Conservation (phyloP, 2,888 invertebrate species). For the Pseudococcus longispinus region DNA sequence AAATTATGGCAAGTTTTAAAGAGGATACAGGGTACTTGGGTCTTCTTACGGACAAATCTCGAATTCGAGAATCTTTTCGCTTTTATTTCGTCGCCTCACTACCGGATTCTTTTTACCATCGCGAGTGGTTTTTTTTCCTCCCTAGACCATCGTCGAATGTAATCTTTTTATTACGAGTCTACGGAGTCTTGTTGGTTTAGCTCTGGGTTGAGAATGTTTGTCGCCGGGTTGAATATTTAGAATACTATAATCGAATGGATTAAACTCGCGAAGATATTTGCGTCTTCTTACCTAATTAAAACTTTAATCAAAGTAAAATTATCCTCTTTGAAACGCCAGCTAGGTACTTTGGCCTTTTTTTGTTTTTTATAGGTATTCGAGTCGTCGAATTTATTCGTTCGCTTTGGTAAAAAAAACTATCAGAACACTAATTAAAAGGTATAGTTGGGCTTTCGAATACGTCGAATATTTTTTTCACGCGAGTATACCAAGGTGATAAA, state of each 20-base stretch:
- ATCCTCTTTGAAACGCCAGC: neutral
- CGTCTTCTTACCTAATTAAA: neutral
- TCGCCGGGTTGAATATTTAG: neutral
- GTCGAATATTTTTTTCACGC: neutral
- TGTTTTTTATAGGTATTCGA: neutral
- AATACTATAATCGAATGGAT: neutral
- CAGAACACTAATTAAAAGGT: neutral
- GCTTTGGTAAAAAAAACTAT: neutral
- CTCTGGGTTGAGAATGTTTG: neutral
- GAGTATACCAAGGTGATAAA: neutral
- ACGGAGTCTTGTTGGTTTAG: neutral
- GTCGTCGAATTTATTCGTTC: neutral
- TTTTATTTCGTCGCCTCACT: neutral
- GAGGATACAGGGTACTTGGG: neutral
- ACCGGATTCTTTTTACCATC: neutral
- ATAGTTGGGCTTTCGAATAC: no score
- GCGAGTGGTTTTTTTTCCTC: neutral
- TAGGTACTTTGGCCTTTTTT: no score
- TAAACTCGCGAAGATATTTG: neutral
- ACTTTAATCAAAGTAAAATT: neutral
- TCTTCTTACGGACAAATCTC: neutral
- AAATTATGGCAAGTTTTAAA: neutral
- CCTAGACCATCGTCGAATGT: neutral
- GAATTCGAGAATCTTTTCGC: neutral
- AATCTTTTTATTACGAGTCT: neutral